Conservation (phyloP, 2,888 invertebrate genomes). For the Lithophane semibrunnea region DNA sequence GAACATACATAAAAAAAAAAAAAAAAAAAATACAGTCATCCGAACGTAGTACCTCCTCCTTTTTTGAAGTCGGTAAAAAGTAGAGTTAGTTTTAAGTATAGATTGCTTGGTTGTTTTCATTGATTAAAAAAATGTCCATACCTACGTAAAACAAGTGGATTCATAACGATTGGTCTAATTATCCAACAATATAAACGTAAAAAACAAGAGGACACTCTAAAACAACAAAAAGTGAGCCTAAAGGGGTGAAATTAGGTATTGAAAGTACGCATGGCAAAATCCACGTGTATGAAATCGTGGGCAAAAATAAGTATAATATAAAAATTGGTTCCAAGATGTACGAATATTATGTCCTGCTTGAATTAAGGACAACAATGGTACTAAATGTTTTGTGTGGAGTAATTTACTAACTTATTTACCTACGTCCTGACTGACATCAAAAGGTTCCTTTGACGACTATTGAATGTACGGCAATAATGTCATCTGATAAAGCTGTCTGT, state of each 20-base stretch:
- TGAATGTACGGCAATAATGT: neutral
- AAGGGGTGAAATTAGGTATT: neutral
- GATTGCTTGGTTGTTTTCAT: neutral
- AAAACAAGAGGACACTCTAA: no score
- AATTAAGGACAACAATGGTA: neutral
- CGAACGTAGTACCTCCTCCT: no score
- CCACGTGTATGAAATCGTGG: neutral
- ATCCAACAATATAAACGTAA: no score
- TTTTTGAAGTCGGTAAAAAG: no score
- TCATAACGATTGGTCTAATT: no score
- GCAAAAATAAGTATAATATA: neutral
- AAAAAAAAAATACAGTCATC: no score
- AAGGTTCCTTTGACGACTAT: conserved; percentile 18
- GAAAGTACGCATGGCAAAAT: neutral
- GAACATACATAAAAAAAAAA: no score
- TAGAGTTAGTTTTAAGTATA: neutral
- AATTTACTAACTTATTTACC: neutral
- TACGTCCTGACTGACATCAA: neutral
- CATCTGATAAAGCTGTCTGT: neutral
- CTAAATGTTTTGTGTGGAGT: neutral
- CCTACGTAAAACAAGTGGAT: neutral
- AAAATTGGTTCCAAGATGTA: neutral
- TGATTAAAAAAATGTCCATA: neutral
- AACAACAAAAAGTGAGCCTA: neutral
- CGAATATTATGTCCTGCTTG: neutral